phyloP scores from a whole-genome alignment of 1,140 invertebrate genomes.

The Drosophila santomea region DNA sequence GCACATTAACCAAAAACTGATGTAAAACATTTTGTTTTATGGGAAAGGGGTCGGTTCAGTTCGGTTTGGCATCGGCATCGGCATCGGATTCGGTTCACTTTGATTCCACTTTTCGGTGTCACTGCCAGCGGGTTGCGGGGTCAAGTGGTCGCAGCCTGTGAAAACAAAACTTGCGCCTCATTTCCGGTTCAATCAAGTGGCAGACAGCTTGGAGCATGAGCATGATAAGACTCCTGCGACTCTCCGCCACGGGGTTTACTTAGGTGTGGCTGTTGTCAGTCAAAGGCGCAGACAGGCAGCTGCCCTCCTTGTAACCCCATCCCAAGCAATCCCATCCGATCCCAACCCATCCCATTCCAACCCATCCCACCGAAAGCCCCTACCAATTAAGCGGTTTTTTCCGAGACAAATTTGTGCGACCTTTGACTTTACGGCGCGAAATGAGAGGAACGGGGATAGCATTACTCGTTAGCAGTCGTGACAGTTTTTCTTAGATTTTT shows the following conservation, averaged over 20 bases:
- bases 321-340: not conserved
- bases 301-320: slow-evolving; percentile 32
- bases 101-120: slow-evolving; percentile 65
- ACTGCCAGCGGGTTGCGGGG: slow-evolving; percentile 59
- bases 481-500: slow-evolving; percentile 69
- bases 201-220: slow-evolving; percentile 52
- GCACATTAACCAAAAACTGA: slow-evolving; percentile 62
- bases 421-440: slow-evolving; percentile 60
- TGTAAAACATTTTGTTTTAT: slow-evolving; percentile 71
- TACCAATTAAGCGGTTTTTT: slow-evolving; percentile 74
- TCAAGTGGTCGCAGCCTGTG: slow-evolving; percentile 77
- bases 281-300: slow-evolving; percentile 73
- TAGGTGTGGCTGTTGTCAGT: slow-evolving; percentile 80
- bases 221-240: slow-evolving; percentile 33
- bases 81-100: slow-evolving; percentile 61
- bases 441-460: slow-evolving; percentile 29
- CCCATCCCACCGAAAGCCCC: not conserved
- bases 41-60: slow-evolving; percentile 9
- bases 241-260: slow-evolving; percentile 38
- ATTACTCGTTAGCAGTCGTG: slow-evolving; percentile 76
- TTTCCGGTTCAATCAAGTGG: slow-evolving; percentile 77
- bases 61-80: not conserved
- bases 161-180: slow-evolving; percentile 76
- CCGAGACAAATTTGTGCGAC: slow-evolving; percentile 77
- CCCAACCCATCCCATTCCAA: not conserved